Conservation (phyloP, 1,140 invertebrate genomes). For the Macrosteles quadrilineatus region DNA sequence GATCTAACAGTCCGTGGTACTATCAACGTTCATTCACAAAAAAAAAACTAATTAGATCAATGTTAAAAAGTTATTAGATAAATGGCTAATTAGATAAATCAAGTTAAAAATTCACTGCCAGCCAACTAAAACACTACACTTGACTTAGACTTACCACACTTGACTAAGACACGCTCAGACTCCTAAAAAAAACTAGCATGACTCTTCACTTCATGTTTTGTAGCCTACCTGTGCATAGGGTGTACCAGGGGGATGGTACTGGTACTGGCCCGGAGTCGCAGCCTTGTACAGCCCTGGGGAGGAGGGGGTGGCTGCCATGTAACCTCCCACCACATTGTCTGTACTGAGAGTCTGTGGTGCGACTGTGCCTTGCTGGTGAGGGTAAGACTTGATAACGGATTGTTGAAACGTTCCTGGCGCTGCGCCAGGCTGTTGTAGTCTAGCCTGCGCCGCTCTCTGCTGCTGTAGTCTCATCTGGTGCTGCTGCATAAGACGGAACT, state of each 20-base stretch:
- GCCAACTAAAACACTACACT: no score
- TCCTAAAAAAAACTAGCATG: no score
- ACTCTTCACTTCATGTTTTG: no score
- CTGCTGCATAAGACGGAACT: constrained; percentile 77
- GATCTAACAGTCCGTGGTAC: no score
- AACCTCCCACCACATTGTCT: constrained; percentile 5
- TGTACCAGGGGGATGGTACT: constrained; percentile 24
- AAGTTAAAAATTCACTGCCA: no score
- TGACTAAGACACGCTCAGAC: no score
- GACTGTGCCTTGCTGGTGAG: constrained; percentile 21
- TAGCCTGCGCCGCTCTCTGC: constrained; percentile 44
- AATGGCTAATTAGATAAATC: no score
- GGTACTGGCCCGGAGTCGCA: constrained; percentile 33
- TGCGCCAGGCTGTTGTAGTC: constrained; percentile 8
- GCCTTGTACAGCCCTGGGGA: constrained; percentile 14
- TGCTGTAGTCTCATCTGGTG: constrained; percentile 63
- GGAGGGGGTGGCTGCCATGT: constrained; percentile 9
- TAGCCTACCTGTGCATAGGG: constrained; percentile 27
- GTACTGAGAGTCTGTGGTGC: constrained; percentile 1
- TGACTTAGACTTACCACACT: no score
- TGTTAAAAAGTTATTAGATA: no score
- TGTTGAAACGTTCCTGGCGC: constrained; percentile 29
- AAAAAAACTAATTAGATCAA: no score
- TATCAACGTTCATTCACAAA: no score
- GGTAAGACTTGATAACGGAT: constrained; percentile 38